Conservation (phyloP, 2,888 invertebrate species). For the Eupithecia inturbata region DNA sequence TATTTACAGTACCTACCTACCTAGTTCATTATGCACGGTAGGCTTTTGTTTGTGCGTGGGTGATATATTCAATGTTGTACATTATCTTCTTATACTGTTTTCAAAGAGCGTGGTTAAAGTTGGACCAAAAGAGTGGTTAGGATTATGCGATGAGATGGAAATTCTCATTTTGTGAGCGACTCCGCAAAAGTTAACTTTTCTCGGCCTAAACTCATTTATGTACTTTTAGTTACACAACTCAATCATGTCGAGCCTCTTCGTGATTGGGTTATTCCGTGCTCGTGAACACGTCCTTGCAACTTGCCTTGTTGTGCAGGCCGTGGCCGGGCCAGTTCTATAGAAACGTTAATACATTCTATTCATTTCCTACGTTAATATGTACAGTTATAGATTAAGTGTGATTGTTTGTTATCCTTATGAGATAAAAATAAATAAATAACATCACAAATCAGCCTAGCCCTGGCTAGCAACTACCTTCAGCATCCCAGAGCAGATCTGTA, state of each 20-base stretch:
- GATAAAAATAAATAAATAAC: too few species aligned
- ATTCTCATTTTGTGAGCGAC: background rate
- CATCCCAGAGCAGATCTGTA: background rate
- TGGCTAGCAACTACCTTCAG: background rate
- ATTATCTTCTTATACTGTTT: background rate
- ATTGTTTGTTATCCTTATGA: too few species aligned
- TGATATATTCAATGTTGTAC: background rate
- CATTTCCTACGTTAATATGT: background rate
- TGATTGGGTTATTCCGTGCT: background rate
- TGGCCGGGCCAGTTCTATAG: background rate
- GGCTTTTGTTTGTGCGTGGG: background rate
- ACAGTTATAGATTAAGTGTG: too few species aligned
- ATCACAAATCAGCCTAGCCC: background rate
- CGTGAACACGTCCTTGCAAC: background rate
- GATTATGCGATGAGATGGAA: background rate
- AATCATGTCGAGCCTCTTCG: conserved; percentile 6
- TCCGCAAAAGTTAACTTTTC: conserved; percentile 1
- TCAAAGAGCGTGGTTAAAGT: background rate
- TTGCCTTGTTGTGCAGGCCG: background rate
- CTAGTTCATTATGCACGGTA: too few species aligned
- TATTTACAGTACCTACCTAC: background rate
- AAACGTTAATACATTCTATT: background rate
- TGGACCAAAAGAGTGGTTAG: background rate
- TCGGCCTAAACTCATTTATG: background rate
- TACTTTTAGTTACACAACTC: background rate